Conservation (phyloP, 2,797 vertebrate species). For the Knipowitschia caucasica region DNA sequence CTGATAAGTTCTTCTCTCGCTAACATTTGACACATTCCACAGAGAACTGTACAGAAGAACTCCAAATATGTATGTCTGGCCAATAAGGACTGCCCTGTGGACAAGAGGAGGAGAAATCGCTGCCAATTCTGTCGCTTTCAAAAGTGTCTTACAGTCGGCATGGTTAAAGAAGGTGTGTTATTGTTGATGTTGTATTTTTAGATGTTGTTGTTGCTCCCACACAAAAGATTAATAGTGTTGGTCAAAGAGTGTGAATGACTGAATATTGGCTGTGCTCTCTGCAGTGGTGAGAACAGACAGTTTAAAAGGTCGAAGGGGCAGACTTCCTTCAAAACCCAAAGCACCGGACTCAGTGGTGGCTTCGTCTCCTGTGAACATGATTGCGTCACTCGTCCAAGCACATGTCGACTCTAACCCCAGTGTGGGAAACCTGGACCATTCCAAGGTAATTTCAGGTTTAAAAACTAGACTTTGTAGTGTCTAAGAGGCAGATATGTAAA, state of each 20-base stretch:
- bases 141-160: slow-evolving; percentile 95
- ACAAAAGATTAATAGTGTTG: not conserved
- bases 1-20: not conserved
- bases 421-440: slow-evolving; percentile 88
- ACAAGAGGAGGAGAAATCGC: slow-evolving; percentile 94
- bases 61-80: slow-evolving; percentile 97
- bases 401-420: slow-evolving; percentile 90
- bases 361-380: slow-evolving; percentile 80
- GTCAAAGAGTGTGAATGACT: not conserved
- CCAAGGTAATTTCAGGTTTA: slow-evolving; percentile 78
- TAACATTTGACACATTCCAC: slow-evolving; percentile 31
- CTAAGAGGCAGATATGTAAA: not conserved
- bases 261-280: not conserved
- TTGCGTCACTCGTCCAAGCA: slow-evolving; percentile 86
- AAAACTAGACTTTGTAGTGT: not conserved
- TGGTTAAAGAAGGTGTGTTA: slow-evolving; percentile 97
- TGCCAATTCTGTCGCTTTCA: slow-evolving; percentile 99
- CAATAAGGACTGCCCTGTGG: slow-evolving; percentile 96
- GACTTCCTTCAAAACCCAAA: slow-evolving; percentile 93
- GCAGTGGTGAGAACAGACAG: slow-evolving; percentile 97
- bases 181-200: not conserved
- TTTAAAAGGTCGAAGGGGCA: slow-evolving; percentile 91
- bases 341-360: slow-evolving; percentile 69
- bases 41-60: slow-evolving; percentile 98
- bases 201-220: too few species aligned